A percentile compares a stretch with the other conserved stretches of the same genome.
These are phyloP conservation scores for Seriola dumerili DNA, from an alignment of 2,113 vertebrate species.

Conservation along the genomic window DNA sequence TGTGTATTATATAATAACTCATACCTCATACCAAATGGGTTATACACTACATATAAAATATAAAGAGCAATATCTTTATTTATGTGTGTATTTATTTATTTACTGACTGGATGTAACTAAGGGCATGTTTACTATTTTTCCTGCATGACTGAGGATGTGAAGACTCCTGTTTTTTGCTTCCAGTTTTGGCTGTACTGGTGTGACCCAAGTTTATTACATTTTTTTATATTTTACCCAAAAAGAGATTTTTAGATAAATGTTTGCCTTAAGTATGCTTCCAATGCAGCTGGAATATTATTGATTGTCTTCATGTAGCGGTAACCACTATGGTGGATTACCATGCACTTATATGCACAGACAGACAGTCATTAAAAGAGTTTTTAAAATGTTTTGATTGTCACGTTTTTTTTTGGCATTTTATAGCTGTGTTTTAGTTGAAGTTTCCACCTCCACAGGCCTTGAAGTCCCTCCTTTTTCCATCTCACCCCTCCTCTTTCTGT, in stretches of 20 bases:
- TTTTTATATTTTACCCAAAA: not conserved
- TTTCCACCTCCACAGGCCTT: constrained; percentile 26
- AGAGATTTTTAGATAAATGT: not conserved
- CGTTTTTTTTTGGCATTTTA: not conserved
- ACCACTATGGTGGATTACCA: not conserved
- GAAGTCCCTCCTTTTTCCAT: constrained; percentile 38
- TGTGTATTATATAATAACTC: not conserved
- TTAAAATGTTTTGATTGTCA: constrained; percentile 5
- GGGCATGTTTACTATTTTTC: not conserved
- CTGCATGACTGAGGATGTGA: constrained; percentile 26
- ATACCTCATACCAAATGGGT: constrained; percentile 30
- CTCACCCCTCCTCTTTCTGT: constrained; percentile 45
- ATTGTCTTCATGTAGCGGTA: constrained; percentile 4
- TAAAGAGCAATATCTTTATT: constrained; percentile 30
- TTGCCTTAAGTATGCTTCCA: not conserved
- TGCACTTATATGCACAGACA: constrained; percentile 4
- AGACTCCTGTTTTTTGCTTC: not conserved
- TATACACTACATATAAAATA: constrained; percentile 29
- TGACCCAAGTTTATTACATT: not conserved
- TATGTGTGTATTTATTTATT: constrained; percentile 21
- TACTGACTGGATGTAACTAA: not conserved
- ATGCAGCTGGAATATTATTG: not conserved
- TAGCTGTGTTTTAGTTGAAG: constrained; percentile 11
- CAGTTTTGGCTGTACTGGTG: not conserved
- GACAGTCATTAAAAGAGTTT: constrained; percentile 54